phyloP scores from a whole-genome alignment of 2,113 vertebrate species.

The Tricholaema leucomelas region DNA sequence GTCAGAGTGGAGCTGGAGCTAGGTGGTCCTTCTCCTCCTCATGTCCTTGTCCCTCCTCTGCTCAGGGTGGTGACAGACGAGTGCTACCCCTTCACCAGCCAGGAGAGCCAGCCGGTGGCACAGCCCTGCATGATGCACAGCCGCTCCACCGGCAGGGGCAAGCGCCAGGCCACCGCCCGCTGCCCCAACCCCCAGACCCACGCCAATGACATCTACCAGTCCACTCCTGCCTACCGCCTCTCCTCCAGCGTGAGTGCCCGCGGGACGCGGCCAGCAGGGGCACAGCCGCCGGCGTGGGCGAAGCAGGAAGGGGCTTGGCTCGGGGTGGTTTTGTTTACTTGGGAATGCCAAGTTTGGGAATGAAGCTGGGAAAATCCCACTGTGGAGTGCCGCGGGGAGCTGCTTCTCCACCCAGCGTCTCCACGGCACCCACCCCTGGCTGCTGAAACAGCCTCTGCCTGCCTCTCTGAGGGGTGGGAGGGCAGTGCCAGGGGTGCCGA shows the following conservation, averaged over 20 bases:
- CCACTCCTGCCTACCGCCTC: slow-evolving; percentile 93
- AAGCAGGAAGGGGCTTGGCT: neutral
- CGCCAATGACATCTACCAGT: slow-evolving; percentile 95
- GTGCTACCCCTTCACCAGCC: slow-evolving; percentile 88
- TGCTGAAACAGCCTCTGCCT: neutral
- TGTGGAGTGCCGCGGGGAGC: neutral
- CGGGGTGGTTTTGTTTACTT: neutral
- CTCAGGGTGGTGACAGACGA: slow-evolving; percentile 91
- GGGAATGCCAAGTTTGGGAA: neutral
- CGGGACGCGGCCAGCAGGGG: fast-evolving
- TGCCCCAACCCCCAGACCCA: slow-evolving; percentile 87
- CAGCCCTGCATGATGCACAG: slow-evolving; percentile 96
- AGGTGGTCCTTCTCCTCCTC: neutral
- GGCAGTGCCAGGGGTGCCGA: fast-evolving
- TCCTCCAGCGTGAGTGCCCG: slow-evolving; percentile 83
- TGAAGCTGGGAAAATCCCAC: neutral
- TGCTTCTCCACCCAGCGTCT: neutral
- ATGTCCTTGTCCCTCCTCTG: neutral
- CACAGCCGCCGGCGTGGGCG: neutral
- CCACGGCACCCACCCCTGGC: fast-evolving
- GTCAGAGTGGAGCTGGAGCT: neutral
- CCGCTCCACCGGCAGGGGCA: slow-evolving; percentile 87
- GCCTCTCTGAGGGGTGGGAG: neutral
- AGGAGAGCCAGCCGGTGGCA: slow-evolving; percentile 50
- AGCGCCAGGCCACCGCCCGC: slow-evolving; percentile 89